Evolutionary conservation across 2,113 vertebrate genomes (phyloP).

Genomic region (Psammodynastes pulverulentus): DNA sequence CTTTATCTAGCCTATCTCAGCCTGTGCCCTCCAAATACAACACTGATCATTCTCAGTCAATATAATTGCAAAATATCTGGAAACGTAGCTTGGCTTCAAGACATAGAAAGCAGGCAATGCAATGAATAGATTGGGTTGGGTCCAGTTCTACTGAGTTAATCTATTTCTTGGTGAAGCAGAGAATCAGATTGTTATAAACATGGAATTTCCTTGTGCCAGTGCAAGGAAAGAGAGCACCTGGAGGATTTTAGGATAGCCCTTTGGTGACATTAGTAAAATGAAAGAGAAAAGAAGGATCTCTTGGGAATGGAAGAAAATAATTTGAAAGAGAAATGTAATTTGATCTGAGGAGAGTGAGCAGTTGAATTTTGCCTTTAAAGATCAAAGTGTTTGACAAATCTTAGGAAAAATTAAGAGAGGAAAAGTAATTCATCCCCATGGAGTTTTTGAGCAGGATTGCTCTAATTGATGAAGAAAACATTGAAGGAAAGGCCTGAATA

Average conservation of each 20-base stretch:
- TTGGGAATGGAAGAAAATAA: neutral
- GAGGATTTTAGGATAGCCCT: neutral
- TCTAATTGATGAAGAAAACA: neutral
- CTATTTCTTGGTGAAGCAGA: neutral
- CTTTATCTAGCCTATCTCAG: neutral
- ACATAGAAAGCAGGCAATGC: neutral
- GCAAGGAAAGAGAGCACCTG: neutral
- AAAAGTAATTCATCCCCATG: neutral
- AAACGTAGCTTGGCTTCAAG: neutral
- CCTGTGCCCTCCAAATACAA: neutral
- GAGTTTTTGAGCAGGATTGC: neutral
- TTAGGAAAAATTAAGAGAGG: neutral
- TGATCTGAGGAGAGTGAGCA: neutral
- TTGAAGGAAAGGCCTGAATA: neutral
- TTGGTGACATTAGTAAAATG: neutral
- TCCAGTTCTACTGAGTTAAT: neutral
- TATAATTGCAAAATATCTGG: neutral
- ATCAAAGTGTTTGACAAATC: neutral
- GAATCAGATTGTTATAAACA: neutral
- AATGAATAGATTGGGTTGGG: neutral
- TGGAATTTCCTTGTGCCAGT: neutral
- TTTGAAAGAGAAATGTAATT: neutral
- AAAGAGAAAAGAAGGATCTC: neutral
- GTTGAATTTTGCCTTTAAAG: neutral
- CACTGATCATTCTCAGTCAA: neutral